Evolutionary conservation across 1,140 invertebrate genomes (phyloP), one percentile per base, ranked within the genome.

Genomic region (Wasmannia auropunctata): DNA sequence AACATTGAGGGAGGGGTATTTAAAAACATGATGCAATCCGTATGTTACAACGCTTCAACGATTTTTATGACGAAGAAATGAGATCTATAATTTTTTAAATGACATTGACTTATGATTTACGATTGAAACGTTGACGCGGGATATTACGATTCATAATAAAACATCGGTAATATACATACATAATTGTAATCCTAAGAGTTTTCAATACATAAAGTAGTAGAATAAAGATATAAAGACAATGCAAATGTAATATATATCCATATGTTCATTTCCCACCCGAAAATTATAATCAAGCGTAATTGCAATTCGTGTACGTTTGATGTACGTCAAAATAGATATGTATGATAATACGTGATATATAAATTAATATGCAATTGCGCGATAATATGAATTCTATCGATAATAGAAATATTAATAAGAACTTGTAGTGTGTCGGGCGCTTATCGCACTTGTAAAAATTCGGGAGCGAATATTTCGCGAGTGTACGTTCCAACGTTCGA

Each of bases 321-420:
- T 25, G n/a, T n/a, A 28, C 16, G 10, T 80, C 14, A 28, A 37
- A 80, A 28, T 40, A 14, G 14, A 25, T 51, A 77, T 19, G 34
- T 25, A n/a, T 43, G 14, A 79, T 51, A 54, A 79, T 63, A 19
- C 2, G 6, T n/a, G n/a, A 72, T 72, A n/a, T n/a, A n/a, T 72
- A 11, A 34, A 60, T 28, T 25, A 67, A 37, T 37, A 37, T 37
- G 11, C 49, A 37, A 74, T 56, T 40, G 25, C 34, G 40, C 40
- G 14, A 37, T 74, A 40, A 56, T 40, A 74, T 37, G 5, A 43
- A 67, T 6, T 65, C 34, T 65, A 25, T 43, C 25, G 37, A 67
- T 46, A 67, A 46, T 67, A 67, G 14, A 67, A 28, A 22, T 19
- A 54, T 49, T 16, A 37, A 65, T 10, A 63, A 22, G 10, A 37